Conservation (phyloP, 2,797 vertebrate genomes). For the Crocidura indochinensis region DNA sequence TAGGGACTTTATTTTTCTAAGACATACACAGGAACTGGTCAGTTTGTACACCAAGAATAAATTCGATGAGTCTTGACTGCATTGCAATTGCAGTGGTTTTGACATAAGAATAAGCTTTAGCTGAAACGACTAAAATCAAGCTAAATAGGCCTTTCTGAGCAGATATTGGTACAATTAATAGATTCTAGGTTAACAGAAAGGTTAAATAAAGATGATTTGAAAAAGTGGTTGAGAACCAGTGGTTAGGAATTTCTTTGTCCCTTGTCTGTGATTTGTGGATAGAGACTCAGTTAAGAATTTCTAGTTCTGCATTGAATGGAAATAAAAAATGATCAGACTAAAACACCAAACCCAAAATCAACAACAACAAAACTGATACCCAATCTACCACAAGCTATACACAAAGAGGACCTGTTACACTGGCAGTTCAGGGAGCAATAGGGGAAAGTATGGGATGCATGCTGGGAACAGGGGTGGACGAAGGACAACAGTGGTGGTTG, state of each 20-base stretch:
- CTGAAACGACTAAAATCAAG: neutral
- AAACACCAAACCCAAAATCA: too few species aligned
- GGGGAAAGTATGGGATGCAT: too few species aligned
- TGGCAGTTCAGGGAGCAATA: too few species aligned
- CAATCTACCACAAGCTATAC: too few species aligned
- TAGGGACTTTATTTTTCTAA: slow-evolving; percentile 5
- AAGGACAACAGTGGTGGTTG: too few species aligned
- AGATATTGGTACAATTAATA: neutral
- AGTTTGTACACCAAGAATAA: neutral
- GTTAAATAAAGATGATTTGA: neutral
- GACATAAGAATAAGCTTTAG: neutral
- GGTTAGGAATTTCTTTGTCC: neutral
- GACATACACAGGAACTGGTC: neutral
- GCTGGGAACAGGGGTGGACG: too few species aligned
- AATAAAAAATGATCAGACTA: too few species aligned
- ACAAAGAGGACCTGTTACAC: too few species aligned
- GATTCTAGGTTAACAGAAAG: neutral
- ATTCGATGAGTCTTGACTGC: neutral
- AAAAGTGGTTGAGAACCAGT: neutral
- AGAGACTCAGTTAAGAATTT: neutral
- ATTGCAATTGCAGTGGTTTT: neutral
- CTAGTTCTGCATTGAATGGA: neutral
- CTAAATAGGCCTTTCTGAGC: neutral
- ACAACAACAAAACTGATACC: too few species aligned
- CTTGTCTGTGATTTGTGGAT: neutral